phyloP scores from a whole-genome alignment of 2,113 vertebrate species.

The Solenodon paradoxus region DNA sequence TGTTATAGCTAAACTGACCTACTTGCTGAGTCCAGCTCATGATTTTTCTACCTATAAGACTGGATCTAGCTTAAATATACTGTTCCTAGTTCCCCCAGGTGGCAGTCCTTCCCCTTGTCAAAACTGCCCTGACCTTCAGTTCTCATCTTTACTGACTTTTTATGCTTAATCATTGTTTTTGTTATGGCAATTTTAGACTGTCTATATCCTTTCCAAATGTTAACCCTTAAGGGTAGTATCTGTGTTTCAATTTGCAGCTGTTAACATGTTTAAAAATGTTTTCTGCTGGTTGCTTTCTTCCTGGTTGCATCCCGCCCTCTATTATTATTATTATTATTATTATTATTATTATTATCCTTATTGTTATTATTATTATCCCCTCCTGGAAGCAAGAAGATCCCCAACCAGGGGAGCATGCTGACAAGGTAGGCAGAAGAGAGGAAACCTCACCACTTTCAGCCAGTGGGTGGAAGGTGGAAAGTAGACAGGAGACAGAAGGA shows the following conservation, averaged over 20 bases:
- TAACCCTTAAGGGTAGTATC: background rate
- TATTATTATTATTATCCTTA: too few relatives aligned
- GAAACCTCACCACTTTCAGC: background rate
- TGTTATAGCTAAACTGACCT: background rate
- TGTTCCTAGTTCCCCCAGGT: background rate
- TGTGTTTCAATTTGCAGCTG: background rate
- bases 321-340: too few relatives aligned
- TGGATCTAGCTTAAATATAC: background rate
- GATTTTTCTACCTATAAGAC: background rate
- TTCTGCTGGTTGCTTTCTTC: background rate
- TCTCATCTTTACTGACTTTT: background rate
- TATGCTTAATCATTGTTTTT: background rate
- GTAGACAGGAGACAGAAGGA: background rate
- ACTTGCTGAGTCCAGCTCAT: background rate
- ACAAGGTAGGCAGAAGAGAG: background rate
- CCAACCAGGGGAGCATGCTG: background rate
- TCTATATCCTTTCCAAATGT: background rate
- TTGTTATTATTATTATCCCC: too few relatives aligned
- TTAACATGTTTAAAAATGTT: background rate
- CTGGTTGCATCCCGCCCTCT: background rate
- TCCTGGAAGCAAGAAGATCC: background rate
- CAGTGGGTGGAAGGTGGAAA: background rate
- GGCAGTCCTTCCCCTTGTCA: background rate
- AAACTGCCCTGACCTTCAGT: background rate
- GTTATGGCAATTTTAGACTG: background rate